Percentiles rank a stretch among this genome's conserved stretches.
Conservation (phyloP, 2,797 vertebrate species). For the Channallabes apus region DNA sequence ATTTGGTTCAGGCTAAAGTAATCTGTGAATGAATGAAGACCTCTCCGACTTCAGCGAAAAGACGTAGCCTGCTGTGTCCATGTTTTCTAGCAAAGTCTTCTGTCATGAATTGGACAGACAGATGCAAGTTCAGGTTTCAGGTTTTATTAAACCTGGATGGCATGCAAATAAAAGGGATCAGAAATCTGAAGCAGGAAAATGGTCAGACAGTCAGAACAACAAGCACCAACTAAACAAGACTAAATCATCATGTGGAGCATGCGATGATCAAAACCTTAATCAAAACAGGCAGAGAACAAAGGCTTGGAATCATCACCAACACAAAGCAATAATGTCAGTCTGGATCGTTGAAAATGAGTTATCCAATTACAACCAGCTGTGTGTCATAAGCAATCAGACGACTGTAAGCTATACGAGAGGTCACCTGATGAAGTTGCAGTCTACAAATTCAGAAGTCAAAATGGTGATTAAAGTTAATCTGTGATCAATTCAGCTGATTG, state of each 20-base stretch:
- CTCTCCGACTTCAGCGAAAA: not conserved
- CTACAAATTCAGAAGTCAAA: not conserved
- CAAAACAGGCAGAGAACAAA: slow-evolving; percentile 1
- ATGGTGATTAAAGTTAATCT: slow-evolving; percentile 1
- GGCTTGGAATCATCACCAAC: not conserved
- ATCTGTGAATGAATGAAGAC: slow-evolving; percentile 11
- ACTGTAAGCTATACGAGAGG: not conserved
- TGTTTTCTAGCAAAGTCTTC: slow-evolving; percentile 8
- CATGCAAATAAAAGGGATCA: slow-evolving; percentile 7
- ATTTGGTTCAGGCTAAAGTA: slow-evolving; percentile 2
- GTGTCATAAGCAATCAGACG: not conserved
- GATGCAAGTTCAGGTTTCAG: slow-evolving; percentile 11
- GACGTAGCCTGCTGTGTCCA: slow-evolving; percentile 1
- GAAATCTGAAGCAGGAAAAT: slow-evolving; percentile 9
- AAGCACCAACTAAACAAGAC: not conserved
- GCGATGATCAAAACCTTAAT: slow-evolving; percentile 2
- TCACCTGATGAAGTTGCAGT: not conserved
- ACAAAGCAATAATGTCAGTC: not conserved
- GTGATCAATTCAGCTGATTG: not conserved
- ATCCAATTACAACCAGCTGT: not conserved
- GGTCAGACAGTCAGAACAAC: not conserved
- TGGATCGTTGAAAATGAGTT: not conserved
- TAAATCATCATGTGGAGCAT: not conserved
- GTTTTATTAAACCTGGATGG: not conserved
- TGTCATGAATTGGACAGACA: slow-evolving; percentile 12